Base-by-base conservation (phyloP, 1,140 invertebrate species). In the Bicyclus anynana region DNA sequence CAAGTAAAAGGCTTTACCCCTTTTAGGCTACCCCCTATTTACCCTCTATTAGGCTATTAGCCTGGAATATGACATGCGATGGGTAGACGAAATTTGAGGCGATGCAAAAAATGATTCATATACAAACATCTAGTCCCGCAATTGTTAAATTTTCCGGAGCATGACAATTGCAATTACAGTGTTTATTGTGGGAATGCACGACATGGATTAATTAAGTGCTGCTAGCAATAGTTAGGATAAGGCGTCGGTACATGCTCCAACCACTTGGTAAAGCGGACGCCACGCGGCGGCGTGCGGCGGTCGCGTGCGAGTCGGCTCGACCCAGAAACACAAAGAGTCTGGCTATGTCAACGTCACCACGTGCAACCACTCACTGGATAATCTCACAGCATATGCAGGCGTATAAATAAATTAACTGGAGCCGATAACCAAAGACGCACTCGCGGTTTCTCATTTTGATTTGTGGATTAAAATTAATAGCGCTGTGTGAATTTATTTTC, bases 351-450 rank as follows among this genome's bases (percentile, higher is more conserved):
- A 20, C 53, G 29, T 44, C 38, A 59, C 71, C 74, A 72, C 71
- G 71, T 78, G 77, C 73, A 59, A 26, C 48, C 63, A 62, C 76
- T 71, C 69, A 20, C 53, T 27, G 78, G 83, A 84, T 86, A 83
- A 86, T 80, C 83, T 72, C 67, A 20, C 42, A 54, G 35, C 80
- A 84, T 76, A 84, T 68, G 80, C 80, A 73, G 51, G 48, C 77
- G 83, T 84, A 84, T 84, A 86, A 86, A 86, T 86, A 83, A 86
- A 84, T 86, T 83, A 86, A 82, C 70, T 67, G 61, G 69, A 81
- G 65, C 75, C 69, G 42, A 67, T 65, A 46, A 49, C 59, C 55
- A 53, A 54, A 59, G 53, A 51, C 21, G 10, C 21, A 46, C 37
- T 50, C 50, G 62, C 53, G 66, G 61, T 68, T 72, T 40, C 62